Evolutionary conservation across 2,113 vertebrate species (phyloP).

Genomic region (Camelus bactrianus): DNA sequence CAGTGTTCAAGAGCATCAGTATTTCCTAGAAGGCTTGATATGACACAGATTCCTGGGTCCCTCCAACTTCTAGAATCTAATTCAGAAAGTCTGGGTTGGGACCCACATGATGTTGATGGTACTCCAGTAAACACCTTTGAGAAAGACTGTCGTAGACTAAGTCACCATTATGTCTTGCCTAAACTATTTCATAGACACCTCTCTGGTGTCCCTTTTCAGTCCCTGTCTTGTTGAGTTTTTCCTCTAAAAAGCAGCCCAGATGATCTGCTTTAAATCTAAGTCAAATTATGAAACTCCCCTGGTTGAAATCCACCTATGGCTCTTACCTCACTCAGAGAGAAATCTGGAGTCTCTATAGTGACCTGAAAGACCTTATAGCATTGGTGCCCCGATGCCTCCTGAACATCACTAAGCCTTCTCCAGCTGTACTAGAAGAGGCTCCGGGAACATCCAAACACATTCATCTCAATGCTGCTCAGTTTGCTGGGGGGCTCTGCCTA

Average conservation of each 20-base stretch:
- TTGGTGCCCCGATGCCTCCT: no score
- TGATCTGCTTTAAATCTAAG: neutral
- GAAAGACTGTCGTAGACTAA: neutral
- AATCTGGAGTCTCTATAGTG: neutral
- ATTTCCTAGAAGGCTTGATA: neutral
- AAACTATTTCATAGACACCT: neutral
- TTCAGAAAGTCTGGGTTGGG: neutral
- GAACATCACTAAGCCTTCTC: neutral
- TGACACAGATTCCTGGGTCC: neutral
- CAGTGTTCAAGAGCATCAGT: neutral
- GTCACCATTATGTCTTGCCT: neutral
- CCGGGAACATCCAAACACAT: accelerated
- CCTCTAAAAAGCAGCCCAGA: neutral
- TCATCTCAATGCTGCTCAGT: neutral
- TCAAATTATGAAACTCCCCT: neutral
- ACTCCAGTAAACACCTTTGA: neutral
- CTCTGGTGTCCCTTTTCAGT: neutral
- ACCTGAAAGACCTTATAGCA: neutral
- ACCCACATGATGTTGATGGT: accelerated
- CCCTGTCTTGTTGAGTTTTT: neutral
- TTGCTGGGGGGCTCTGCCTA: neutral
- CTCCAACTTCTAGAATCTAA: neutral
- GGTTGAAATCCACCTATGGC: neutral
- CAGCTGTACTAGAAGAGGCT: neutral
- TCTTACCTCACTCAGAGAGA: neutral